Evolutionary conservation across 2,113 vertebrate genomes (phyloP), one percentile per base, ranked within the genome.

Genomic region (Sinocyclocheilus anophthalmus): DNA sequence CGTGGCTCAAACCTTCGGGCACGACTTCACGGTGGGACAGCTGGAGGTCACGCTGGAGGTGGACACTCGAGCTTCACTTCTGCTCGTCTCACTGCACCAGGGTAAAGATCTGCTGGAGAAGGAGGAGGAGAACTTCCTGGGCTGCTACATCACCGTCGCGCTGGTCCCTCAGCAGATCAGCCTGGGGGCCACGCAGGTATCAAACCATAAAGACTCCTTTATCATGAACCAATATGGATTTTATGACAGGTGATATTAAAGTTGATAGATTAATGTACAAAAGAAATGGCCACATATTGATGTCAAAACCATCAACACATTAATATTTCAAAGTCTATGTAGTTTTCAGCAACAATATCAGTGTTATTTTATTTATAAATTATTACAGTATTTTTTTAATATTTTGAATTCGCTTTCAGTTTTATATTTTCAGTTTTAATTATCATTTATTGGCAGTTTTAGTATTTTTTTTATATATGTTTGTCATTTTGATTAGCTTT

Each of bases 31-130:
- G 0, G 96, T 99, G 70, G 98, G 98, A 72, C 98, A 99, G 95
- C 94, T 99, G 91, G 98, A 99, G 93, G 97, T 98, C 85, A 95
- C 93, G 59, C 93, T 99, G 90, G 96, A 98, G 90, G 96, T 97
- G 5, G 94, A 97, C 0, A 11, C 88, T 2, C 88, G 88, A 86
- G 91, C 94, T 12, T 90, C 94, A 57, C 78, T 91, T 37, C 91
- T 99, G 42, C 95, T 95, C 55, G 95, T 99, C 88, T 93, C 91
- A 0, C 94, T 99, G 92, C 96, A 98, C 92, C 98, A 99, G 93
- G 98, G 97, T 87, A 99, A 97, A 92, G 98, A 99, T 92, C 96
- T 99, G 86, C 93, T 98, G 95, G 98, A 98, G 94, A 96, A 92
- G 55, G 98, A 99, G 91, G 97, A 98, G 0, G 93, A 95, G 4